Percentiles rank a stretch among this genome's conserved stretches.
phyloP scores from a whole-genome alignment of 2,113 vertebrate species.

The Madoqua kirkii region DNA sequence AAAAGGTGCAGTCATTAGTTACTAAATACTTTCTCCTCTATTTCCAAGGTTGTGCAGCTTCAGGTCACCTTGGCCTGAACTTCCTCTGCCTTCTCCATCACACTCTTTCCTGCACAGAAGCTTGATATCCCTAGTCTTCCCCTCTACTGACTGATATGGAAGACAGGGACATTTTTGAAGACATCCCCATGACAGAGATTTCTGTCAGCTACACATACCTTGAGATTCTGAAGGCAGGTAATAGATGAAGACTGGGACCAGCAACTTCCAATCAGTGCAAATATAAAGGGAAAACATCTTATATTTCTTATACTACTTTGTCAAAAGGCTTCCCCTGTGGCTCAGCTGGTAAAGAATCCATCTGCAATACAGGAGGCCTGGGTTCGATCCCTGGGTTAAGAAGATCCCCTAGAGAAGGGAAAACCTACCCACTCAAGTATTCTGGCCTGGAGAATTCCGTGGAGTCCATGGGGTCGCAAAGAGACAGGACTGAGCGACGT shows the following conservation, averaged over 20 bases:
- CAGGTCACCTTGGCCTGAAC: neutral
- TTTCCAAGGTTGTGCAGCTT: neutral
- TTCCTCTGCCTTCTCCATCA: neutral
- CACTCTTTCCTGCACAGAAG: neutral
- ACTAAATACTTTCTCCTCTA: neutral
- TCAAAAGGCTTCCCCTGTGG: neutral
- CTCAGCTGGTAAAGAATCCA: neutral
- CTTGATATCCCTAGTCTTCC: neutral
- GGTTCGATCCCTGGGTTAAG: neutral
- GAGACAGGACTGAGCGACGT: neutral
- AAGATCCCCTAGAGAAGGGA: neutral
- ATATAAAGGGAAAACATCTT: neutral
- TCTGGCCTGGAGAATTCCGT: neutral
- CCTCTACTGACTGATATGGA: neutral
- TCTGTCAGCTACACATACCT: neutral
- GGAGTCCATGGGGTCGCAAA: neutral
- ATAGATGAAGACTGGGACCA: neutral
- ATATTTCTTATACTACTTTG: neutral
- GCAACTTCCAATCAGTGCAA: neutral
- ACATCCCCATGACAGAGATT: neutral
- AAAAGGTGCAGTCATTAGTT: neutral
- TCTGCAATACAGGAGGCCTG: neutral
- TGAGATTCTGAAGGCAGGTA: neutral
- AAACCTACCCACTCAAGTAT: neutral
- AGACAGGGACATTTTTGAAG: neutral